phyloP scores from a whole-genome alignment of 2,113 vertebrate species.

The Gnathonemus echidnorhynchus region DNA sequence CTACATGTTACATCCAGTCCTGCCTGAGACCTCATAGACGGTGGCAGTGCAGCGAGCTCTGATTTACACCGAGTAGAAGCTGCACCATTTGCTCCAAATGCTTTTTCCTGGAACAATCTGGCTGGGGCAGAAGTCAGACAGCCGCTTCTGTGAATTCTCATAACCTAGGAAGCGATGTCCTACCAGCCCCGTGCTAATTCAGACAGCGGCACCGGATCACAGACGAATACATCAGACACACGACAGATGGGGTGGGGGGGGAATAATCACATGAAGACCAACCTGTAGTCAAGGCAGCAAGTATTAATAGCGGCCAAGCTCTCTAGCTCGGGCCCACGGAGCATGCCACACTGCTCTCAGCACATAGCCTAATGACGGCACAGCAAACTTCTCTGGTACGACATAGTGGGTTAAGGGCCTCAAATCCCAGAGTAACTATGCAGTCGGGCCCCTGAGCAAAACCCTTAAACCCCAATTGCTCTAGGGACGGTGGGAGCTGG shows the following conservation, averaged over 20 bases:
- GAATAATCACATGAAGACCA: not conserved
- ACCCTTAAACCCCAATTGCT: not conserved
- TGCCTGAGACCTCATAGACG: not conserved
- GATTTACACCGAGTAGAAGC: not conserved
- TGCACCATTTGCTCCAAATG: not conserved
- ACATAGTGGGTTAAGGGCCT: not conserved
- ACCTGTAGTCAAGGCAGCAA: constrained; percentile 6
- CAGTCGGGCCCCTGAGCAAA: not conserved
- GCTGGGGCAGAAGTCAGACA: not conserved
- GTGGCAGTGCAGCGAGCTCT: not conserved
- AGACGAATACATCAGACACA: not conserved
- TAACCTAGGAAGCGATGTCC: not conserved
- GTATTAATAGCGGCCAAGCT: not conserved
- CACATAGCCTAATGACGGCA: not conserved
- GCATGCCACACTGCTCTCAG: not conserved
- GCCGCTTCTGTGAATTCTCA: not conserved
- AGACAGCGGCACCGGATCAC: not conserved
- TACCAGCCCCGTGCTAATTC: not conserved
- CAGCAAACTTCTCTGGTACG: not conserved
- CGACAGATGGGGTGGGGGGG: not conserved
- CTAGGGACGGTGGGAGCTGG: not conserved
- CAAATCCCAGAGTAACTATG: not conserved
- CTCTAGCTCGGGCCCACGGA: not conserved
- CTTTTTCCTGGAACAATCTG: not conserved
- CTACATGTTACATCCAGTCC: not conserved